Evolutionary conservation across 2,888 invertebrate species (phyloP).

Genomic region (Prenolepis imparis): DNA sequence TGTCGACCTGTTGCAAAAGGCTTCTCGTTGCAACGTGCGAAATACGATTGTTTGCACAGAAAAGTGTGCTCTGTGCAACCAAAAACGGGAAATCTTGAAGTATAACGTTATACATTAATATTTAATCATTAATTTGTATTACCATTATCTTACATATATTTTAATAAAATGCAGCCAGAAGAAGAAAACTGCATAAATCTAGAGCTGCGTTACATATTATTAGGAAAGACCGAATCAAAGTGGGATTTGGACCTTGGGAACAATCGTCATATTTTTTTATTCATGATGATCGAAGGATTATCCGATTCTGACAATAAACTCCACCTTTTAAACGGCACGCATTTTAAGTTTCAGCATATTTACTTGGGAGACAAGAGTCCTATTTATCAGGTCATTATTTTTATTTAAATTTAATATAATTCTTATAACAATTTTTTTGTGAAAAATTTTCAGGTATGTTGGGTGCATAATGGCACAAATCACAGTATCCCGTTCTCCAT

Average conservation of each 20-base stretch:
- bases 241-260: conserved; percentile 84
- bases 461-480: conserved; percentile 85
- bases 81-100: conserved; percentile 51
- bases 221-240: conserved; percentile 79
- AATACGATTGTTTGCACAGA: conserved; percentile 61
- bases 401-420: not conserved
- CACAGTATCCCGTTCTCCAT: conserved; percentile 78
- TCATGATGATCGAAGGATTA: conserved; percentile 78
- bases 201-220: conserved; percentile 79
- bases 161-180: conserved; percentile 46
- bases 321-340: conserved; percentile 21
- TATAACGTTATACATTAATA: conserved; percentile 32
- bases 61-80: conserved; percentile 59
- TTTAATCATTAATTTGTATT: not conserved
- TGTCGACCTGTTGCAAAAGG: conserved; percentile 59
- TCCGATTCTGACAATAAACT: conserved; percentile 56
- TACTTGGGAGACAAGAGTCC: conserved; percentile 61
- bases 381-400: conserved; percentile 53
- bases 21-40: conserved; percentile 29
- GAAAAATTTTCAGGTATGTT: conserved; percentile 80
- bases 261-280: conserved; percentile 81
- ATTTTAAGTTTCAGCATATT: conserved; percentile 53
- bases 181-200: conserved; percentile 76
- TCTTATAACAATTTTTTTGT: not conserved
- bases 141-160: not conserved